phyloP scores from a whole-genome alignment of 2,113 vertebrate species.

The Solea senegalensis region DNA sequence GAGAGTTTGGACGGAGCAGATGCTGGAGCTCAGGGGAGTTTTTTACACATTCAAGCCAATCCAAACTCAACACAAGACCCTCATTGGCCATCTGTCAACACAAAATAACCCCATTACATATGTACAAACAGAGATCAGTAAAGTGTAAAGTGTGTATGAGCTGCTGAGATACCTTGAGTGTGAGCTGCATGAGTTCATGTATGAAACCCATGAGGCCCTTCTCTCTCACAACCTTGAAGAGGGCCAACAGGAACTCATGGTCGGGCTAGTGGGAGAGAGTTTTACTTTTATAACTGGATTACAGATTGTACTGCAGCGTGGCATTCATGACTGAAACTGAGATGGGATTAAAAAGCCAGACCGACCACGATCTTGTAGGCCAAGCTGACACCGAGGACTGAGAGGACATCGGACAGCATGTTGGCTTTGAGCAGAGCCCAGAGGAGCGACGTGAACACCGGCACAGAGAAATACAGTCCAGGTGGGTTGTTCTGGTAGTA shows the following conservation, averaged over 20 bases:
- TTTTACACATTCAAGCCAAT: slow-evolving; percentile 83
- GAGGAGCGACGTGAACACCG: slow-evolving; percentile 83
- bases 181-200: slow-evolving; percentile 83
- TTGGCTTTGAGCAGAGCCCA: slow-evolving; percentile 80
- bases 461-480: slow-evolving; percentile 80
- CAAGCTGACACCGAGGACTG: slow-evolving; percentile 79
- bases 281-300: background rate
- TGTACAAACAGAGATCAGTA: background rate
- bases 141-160: too few relatives aligned
- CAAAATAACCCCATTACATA: background rate
- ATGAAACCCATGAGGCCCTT: slow-evolving; percentile 74
- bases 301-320: background rate
- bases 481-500: slow-evolving; percentile 86
- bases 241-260: slow-evolving; percentile 82
- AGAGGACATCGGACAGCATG: slow-evolving; percentile 84
- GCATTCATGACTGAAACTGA: background rate
- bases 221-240: slow-evolving; percentile 86
- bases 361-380: slow-evolving; percentile 85
- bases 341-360: slow-evolving; percentile 15
- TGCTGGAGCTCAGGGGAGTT: slow-evolving; percentile 81
- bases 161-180: slow-evolving; percentile 84
- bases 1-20: slow-evolving; percentile 73
- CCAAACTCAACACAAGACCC: slow-evolving; percentile 82
- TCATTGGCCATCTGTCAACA: slow-evolving; percentile 81
- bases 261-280: slow-evolving; percentile 79